Conservation (phyloP, 2,888 invertebrate species). For the Trichopria drosophilae region DNA sequence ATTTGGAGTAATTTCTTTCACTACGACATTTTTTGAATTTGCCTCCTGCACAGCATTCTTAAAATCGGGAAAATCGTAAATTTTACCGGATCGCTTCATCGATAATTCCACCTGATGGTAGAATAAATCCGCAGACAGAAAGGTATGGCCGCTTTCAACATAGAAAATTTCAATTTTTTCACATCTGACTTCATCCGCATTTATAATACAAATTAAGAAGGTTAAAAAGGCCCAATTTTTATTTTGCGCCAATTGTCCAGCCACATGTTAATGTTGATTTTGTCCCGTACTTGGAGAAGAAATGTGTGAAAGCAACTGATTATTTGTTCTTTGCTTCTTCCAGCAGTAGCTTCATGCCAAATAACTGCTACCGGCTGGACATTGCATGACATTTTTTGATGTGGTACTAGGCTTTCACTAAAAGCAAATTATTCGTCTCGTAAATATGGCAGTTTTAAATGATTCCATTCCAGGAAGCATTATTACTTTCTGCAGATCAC, state of each 20-base stretch:
- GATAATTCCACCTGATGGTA: slow-evolving; percentile 10
- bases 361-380: neutral
- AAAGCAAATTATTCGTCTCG: neutral
- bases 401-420: neutral
- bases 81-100: slow-evolving; percentile 1
- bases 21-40: neutral
- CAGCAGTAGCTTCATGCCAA: neutral
- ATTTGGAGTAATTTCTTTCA: slow-evolving; percentile 5
- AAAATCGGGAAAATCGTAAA: slow-evolving; percentile 11
- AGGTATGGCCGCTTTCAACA: slow-evolving; percentile 5
- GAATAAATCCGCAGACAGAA: slow-evolving; percentile 1
- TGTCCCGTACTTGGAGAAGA: neutral
- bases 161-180: slow-evolving; percentile 9
- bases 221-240: slow-evolving; percentile 4
- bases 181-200: slow-evolving; percentile 2
- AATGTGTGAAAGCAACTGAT: neutral
- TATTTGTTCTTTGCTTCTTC: neutral
- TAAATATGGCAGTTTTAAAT: neutral
- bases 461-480: neutral
- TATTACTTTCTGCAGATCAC: neutral
- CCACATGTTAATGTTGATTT: neutral
- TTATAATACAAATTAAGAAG: slow-evolving; percentile 2
- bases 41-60: slow-evolving; percentile 2
- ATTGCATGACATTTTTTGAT: neutral
- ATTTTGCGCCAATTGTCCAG: no score